These are phyloP conservation scores for Melopsittacus undulatus DNA, from an alignment of 2,797 vertebrate genomes.

Conservation along the genomic window DNA sequence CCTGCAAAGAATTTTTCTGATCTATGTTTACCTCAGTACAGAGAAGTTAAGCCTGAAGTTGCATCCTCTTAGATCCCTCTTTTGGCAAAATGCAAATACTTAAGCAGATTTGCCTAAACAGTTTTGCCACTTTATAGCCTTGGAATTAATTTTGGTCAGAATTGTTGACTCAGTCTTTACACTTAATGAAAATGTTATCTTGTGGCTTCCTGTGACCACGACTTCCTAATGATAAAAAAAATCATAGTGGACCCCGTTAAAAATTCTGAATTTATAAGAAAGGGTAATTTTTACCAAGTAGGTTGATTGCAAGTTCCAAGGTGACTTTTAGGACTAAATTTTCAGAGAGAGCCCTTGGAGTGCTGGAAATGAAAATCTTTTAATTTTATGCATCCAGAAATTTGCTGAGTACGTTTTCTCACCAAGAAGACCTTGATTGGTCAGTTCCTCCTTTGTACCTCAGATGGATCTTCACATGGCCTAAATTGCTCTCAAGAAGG, in stretches of 20 bases:
- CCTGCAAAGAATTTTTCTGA: neutral
- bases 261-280: neutral
- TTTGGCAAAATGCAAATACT: neutral
- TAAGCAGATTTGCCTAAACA: neutral
- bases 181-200: neutral
- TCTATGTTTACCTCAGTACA: neutral
- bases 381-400: neutral
- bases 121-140: neutral
- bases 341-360: neutral
- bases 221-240: neutral
- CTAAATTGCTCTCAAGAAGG: neutral
- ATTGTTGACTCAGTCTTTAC: neutral
- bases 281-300: neutral
- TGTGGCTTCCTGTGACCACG: neutral
- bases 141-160: neutral
- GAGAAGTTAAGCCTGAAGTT: neutral
- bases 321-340: neutral
- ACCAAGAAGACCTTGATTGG: neutral
- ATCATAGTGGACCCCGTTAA: neutral
- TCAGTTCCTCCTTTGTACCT: neutral
- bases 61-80: neutral
- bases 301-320: neutral
- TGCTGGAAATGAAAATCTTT: neutral
- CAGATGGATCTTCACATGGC: neutral
- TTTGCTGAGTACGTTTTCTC: neutral